Base-by-base conservation (phyloP, 2,888 invertebrate genomes). In the Chalcis sispes region DNA sequence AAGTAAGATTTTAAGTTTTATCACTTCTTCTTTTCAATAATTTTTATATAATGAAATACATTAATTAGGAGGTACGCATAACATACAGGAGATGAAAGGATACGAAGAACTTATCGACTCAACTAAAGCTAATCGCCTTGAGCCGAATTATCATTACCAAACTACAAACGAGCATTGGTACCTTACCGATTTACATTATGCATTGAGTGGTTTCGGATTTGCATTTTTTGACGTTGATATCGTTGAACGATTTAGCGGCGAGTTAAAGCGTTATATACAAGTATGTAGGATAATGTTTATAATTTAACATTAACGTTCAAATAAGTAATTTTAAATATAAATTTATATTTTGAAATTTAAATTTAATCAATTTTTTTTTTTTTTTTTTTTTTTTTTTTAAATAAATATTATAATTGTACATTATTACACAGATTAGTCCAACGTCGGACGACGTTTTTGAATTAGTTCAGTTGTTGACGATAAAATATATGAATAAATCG, bases 171-270 rank as follows among this genome's bases (percentile, higher is more conserved):
- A 48, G 3, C 10, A 20, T 27, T 74, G 77, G 75, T 4, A 7
- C 3, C 3, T 2, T 0, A 10, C 29, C 0, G 78, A 78, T 18
- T 20, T 52, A 1, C n/a, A 54, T 1, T 72, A 75, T 10, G 78
- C 72, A 4, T 5, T 10, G 1, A n/a, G 42, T 1, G 78, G 78
- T 1, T 61, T 73, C 27, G 78, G 78, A 1, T 75, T 73, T 50
- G 78, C 78, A 7, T 78, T 78, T 29, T 78, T 78, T 32, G 66
- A 78, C n/a, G 48, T 78, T 0, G 58, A 78, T 3, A 54, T 78
- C 3, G 42, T 67, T 27, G 48, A 72, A 1, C 54, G n/a, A n/a
- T 1, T 29, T 36, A 36, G 36, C 13, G 29, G 20, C 36, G 69
- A 64, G 0, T 1, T 13, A 8, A 48, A 15, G 2, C 72, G 77